phyloP scores from a whole-genome alignment of 2,797 vertebrate species.

The Paguma larvata region DNA sequence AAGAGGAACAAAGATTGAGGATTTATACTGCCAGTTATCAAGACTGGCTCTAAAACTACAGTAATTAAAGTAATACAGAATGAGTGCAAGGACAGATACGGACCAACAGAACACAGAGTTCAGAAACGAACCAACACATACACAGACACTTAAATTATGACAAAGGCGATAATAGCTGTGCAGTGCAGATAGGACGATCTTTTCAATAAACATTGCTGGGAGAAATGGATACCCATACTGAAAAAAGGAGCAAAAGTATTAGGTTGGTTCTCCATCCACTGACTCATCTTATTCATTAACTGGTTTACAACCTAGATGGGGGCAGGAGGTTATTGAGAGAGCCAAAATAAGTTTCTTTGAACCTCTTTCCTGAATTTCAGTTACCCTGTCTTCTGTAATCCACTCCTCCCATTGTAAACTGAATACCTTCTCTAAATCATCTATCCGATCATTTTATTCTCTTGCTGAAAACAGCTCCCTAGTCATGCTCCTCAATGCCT shows the following conservation, averaged over 20 bases:
- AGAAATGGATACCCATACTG: neutral
- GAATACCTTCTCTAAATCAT: slow-evolving; percentile 28
- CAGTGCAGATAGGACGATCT: neutral
- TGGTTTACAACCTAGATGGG: neutral
- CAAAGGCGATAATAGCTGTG: neutral
- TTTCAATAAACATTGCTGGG: neutral
- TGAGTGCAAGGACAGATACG: neutral
- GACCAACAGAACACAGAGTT: neutral
- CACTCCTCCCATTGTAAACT: neutral
- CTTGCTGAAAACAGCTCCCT: neutral
- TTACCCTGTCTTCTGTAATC: neutral
- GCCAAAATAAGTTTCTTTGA: slow-evolving; percentile 26
- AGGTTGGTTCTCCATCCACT: slow-evolving; percentile 32
- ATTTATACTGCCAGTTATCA: neutral
- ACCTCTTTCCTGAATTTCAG: slow-evolving; percentile 47
- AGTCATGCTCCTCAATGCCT: neutral
- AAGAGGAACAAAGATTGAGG: neutral
- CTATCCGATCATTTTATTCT: neutral
- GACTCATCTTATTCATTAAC: slow-evolving; percentile 32
- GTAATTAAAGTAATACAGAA: neutral
- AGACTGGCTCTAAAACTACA: neutral
- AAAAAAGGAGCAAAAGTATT: slow-evolving; percentile 35
- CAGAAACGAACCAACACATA: neutral
- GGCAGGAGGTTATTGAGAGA: neutral
- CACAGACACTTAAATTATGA: slow-evolving; percentile 16